Evolutionary conservation across 1,140 invertebrate genomes (phyloP), one percentile per base, ranked within the genome.

Genomic region (Muscidifurax raptorellus): DNA sequence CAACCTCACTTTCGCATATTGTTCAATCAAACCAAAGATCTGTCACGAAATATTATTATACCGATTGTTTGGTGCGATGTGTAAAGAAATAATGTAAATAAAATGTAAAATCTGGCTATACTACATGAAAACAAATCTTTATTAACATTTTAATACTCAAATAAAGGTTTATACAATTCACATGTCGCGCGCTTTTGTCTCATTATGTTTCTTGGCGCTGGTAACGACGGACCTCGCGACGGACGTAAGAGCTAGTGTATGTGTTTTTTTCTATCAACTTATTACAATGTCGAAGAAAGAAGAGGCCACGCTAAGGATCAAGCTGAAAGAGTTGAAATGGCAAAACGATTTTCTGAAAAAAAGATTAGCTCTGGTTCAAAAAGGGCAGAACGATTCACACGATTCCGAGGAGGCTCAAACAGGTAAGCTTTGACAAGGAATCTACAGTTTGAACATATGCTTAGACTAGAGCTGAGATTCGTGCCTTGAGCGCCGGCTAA

Each of bases 131-230:
- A n/a, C n/a, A n/a, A n/a, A n/a, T n/a, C n/a, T n/a, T n/a, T n/a
- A n/a, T n/a, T n/a, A n/a, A n/a, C n/a, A n/a, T n/a, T n/a, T n/a
- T n/a, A n/a, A n/a, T n/a, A n/a, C n/a, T n/a, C n/a, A n/a, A n/a
- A n/a, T n/a, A n/a, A n/a, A n/a, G n/a, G n/a, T n/a, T n/a, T n/a
- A n/a, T n/a, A n/a, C n/a, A n/a, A n/a, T n/a, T n/a, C n/a, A n/a
- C n/a, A n/a, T n/a, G 13, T 13, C 15, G 1, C 13, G 44, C 15
- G 64, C n/a, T 4, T 22, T 0, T 2, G 25, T n/a, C n/a, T 27
- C 64, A 66, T 66, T 66, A 66, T 66, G 64, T 66, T 66, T 66
- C 64, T 25, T 66, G 25, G 64, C 64, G 64, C 64, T 10, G 64
- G 25, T 66, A 1, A 25, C n/a, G n/a, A n/a, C n/a, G n/a, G n/a